Conservation (phyloP, 2,797 vertebrate species). For the Sebastes kiyomatsui region DNA sequence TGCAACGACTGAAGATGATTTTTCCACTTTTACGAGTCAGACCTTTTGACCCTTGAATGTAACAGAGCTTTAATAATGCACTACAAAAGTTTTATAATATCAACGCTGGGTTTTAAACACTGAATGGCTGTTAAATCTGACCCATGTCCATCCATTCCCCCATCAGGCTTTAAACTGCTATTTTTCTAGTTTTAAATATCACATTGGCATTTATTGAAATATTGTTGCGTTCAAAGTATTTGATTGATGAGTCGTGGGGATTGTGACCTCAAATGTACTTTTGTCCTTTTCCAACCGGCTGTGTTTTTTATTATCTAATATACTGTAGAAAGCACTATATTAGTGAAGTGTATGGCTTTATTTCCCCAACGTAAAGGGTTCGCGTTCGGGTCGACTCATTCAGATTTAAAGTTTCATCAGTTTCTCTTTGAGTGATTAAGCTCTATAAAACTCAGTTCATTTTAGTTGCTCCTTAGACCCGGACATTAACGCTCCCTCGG, state of each 20-base stretch:
- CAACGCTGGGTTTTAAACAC: neutral
- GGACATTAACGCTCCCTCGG: slow-evolving; percentile 22
- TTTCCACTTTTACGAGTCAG: neutral
- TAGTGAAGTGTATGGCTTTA: neutral
- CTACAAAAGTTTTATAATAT: neutral
- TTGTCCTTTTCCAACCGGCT: neutral
- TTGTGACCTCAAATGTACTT: neutral
- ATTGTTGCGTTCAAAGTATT: neutral
- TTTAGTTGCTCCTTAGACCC: slow-evolving; percentile 13
- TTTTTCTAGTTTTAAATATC: neutral
- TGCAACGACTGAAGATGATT: slow-evolving; percentile 7
- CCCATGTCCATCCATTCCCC: neutral
- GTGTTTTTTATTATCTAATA: neutral
- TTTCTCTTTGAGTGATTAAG: neutral
- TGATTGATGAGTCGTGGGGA: neutral
- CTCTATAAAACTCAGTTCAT: slow-evolving; percentile 1
- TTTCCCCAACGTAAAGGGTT: neutral
- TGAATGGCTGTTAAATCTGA: neutral
- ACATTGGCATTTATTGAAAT: neutral
- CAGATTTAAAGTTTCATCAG: slow-evolving; percentile 1
- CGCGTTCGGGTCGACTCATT: neutral
- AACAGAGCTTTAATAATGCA: slow-evolving; percentile 5
- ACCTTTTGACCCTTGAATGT: slow-evolving; percentile 12
- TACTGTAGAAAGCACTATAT: neutral
- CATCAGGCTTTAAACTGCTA: neutral